phyloP scores from a whole-genome alignment of 2,888 invertebrate genomes.

The Tipula vernalis region DNA sequence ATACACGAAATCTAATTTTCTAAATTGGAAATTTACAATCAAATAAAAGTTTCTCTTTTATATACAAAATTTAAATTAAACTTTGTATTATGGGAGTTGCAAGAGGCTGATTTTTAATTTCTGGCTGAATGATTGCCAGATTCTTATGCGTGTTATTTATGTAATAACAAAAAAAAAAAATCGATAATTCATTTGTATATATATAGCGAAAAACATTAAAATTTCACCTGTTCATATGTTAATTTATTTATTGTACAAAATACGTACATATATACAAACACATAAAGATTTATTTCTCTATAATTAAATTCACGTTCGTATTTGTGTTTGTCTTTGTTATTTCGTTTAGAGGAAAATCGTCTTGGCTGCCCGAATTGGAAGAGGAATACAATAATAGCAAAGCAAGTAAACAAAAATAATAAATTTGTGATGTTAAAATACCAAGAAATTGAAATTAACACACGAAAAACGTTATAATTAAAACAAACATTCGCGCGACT shows the following conservation, averaged over 20 bases:
- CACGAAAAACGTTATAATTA: conserved; percentile 9
- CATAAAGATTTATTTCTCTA: neutral
- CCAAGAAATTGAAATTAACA: neutral
- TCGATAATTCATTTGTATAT: neutral
- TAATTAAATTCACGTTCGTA: neutral
- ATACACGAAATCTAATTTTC: neutral
- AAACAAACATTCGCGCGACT: conserved; percentile 8
- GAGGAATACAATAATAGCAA: neutral
- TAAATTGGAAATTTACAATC: neutral
- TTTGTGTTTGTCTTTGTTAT: neutral
- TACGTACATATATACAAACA: neutral
- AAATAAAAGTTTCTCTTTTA: neutral
- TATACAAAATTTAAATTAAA: neutral
- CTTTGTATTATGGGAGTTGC: neutral
- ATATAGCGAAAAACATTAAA: neutral
- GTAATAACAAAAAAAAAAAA: neutral
- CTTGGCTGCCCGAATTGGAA: neutral
- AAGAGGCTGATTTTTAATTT: neutral
- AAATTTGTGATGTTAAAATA: neutral
- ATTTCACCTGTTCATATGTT: neutral
- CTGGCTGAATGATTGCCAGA: neutral
- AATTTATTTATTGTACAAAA: neutral
- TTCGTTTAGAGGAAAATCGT: neutral
- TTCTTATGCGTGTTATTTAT: neutral
- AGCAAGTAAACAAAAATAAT: neutral